Evolutionary conservation across 1,140 invertebrate genomes (phyloP).

Genomic region (Glomeris maerens): DNA sequence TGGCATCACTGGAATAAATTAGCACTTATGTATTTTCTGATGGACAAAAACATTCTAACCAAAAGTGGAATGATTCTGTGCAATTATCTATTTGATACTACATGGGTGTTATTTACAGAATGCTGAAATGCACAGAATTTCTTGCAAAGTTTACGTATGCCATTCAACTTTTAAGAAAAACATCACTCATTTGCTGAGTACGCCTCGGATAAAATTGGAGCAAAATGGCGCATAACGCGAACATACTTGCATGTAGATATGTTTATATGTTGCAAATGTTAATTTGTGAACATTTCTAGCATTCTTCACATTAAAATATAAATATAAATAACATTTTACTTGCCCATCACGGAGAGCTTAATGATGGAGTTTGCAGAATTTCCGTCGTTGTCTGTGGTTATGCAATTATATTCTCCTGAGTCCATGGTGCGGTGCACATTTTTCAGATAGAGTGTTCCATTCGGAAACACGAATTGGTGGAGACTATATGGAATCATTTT

Average conservation of each 20-base stretch:
- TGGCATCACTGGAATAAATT: slow-evolving; percentile 41
- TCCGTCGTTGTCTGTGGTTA: slow-evolving; percentile 32
- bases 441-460: slow-evolving; percentile 56
- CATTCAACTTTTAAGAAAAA: not conserved
- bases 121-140: not conserved
- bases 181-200: not conserved
- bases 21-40: too few species aligned
- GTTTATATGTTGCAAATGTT: not conserved
- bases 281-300: not conserved
- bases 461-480: slow-evolving; percentile 30
- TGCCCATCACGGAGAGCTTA: slow-evolving; percentile 37
- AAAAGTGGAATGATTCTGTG: not conserved
- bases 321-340: too few species aligned
- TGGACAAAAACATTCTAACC: too few species aligned
- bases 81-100: not conserved
- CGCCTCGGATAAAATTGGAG: not conserved
- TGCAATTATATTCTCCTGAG: slow-evolving; percentile 37
- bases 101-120: not conserved
- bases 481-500: slow-evolving; percentile 27
- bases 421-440: slow-evolving; percentile 37
- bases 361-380: slow-evolving; percentile 33
- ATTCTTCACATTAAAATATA: too few species aligned
- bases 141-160: not conserved
- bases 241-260: not conserved
- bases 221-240: not conserved